A percentile compares a stretch with the other conserved stretches of the same genome.
phyloP scores from a whole-genome alignment of 1,140 invertebrate species.

The Euwallacea similis region DNA sequence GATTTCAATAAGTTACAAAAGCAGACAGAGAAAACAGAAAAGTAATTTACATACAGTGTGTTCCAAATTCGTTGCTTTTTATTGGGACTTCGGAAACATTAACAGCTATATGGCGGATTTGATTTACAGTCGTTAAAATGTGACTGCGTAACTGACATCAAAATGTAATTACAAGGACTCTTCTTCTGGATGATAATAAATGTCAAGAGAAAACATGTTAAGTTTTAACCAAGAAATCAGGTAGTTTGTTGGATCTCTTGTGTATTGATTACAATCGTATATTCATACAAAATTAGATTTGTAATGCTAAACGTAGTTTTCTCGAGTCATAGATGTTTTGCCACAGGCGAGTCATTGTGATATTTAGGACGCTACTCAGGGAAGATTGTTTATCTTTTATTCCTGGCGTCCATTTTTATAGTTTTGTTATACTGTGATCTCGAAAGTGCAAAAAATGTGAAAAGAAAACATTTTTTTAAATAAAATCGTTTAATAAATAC shows the following conservation, averaged over 20 bases:
- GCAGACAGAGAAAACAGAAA: not conserved
- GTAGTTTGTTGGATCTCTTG: not conserved
- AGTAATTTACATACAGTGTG: not conserved
- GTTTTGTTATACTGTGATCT: constrained; percentile 26
- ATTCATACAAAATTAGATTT: not conserved
- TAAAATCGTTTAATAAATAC: not conserved
- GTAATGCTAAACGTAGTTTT: not conserved
- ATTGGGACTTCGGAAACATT: no score
- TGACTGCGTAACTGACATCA: no score
- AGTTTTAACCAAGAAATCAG: no score
- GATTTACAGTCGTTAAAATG: no score
- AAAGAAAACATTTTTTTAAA: constrained; percentile 10
- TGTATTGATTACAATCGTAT: not conserved
- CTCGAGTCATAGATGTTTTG: not conserved
- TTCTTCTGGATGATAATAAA: no score
- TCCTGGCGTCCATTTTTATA: constrained; percentile 22
- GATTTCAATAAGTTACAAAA: not conserved
- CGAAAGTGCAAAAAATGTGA: constrained; percentile 16
- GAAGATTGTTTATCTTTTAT: constrained; percentile 14
- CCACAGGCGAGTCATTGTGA: constrained; percentile 13
- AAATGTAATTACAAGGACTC: no score
- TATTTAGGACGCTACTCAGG: constrained; percentile 23
- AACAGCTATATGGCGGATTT: no score
- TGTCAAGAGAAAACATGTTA: no score
- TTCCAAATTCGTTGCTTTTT: no score